These are phyloP conservation scores for Pomacea maculata DNA, from an alignment of 1,140 invertebrate species.

Conservation along the genomic window DNA sequence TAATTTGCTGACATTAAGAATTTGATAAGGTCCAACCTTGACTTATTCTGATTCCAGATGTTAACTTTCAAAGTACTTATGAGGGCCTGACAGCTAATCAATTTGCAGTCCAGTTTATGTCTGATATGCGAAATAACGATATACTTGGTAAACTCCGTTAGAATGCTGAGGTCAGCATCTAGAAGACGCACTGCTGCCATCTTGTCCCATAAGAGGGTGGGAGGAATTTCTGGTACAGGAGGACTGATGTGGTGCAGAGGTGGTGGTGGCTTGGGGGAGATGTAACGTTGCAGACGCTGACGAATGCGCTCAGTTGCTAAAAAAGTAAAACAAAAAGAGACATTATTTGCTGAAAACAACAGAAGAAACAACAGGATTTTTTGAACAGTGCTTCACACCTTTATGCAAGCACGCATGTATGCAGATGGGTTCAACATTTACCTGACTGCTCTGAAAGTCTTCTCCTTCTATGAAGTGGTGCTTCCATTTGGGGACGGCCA, in stretches of 20 bases:
- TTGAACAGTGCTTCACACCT: too few relatives aligned
- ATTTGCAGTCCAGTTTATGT: too few relatives aligned
- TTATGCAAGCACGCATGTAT: too few relatives aligned
- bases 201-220: constrained; percentile 47
- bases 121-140: not conserved
- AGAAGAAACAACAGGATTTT: too few relatives aligned
- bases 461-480: too few relatives aligned
- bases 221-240: constrained; percentile 51
- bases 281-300: constrained; percentile 72
- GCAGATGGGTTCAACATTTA: not conserved
- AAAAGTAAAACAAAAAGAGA: not conserved
- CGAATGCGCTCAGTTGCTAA: constrained; percentile 57
- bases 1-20: too few relatives aligned
- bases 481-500: constrained; percentile 5
- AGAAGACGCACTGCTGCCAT: constrained; percentile 47
- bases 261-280: constrained; percentile 60
- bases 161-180: constrained; percentile 69
- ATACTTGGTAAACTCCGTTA: constrained; percentile 72
- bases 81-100: too few relatives aligned
- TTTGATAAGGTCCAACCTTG: too few relatives aligned
- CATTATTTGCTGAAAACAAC: too few relatives aligned
- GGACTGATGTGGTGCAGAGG: constrained; percentile 39
- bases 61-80: too few relatives aligned
- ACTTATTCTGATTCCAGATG: too few relatives aligned
- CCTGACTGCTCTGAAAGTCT: too few relatives aligned